Evolutionary conservation across 2,113 vertebrate genomes (phyloP).

Genomic region (Saguinus midas): DNA sequence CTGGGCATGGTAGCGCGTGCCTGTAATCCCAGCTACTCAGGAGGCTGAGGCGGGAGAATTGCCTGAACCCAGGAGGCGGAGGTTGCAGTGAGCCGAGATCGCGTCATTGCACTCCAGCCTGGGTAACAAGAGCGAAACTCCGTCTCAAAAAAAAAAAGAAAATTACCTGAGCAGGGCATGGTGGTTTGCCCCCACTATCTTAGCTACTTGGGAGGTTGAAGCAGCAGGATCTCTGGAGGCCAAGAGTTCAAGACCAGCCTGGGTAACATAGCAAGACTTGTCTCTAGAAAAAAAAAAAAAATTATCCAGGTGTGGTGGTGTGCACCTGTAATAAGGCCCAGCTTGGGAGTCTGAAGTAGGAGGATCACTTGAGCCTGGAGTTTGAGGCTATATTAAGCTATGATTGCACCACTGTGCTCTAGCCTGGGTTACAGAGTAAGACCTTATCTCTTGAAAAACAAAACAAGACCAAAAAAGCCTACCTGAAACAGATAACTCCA

Average conservation of each 20-base stretch:
- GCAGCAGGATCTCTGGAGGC: background rate
- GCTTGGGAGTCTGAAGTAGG: background rate
- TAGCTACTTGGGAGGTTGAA: background rate
- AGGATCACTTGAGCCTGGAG: background rate
- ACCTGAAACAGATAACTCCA: background rate
- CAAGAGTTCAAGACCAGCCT: background rate
- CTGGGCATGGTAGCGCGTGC: no score
- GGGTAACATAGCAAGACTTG: background rate
- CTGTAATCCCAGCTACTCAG: no score
- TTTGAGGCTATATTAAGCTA: background rate
- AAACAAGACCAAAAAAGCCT: background rate
- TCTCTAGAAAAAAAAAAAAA: background rate
- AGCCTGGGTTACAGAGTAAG: background rate
- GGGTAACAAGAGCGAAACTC: no score
- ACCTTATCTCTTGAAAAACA: background rate
- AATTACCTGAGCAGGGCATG: background rate
- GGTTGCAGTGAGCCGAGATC: no score
- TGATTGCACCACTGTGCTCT: background rate
- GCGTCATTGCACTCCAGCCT: no score
- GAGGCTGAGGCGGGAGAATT: no score
- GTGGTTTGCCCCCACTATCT: background rate
- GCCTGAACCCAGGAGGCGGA: no score
- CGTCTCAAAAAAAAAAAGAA: no score
- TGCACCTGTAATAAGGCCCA: background rate
- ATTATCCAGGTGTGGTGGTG: background rate